These are phyloP conservation scores for Grallaria varia DNA, from an alignment of 2,113 vertebrate species.

Conservation along the genomic window DNA sequence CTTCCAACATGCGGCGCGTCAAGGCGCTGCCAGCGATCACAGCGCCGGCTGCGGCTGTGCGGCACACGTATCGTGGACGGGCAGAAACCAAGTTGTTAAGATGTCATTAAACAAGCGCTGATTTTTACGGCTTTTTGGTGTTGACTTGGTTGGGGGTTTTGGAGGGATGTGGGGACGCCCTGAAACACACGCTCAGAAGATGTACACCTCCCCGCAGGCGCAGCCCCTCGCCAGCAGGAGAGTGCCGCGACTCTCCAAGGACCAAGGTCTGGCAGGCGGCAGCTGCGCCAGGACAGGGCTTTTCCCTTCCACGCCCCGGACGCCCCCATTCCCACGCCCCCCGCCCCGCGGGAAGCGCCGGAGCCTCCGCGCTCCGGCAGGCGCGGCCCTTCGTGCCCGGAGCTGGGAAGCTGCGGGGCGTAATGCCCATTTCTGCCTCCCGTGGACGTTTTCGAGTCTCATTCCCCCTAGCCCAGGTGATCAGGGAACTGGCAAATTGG, in stretches of 20 bases:
- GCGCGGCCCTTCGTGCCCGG: fast-evolving
- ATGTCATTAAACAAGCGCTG: neutral
- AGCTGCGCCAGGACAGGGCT: neutral
- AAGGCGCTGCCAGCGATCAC: neutral
- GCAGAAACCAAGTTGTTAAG: neutral
- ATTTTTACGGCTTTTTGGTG: neutral
- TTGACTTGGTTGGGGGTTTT: neutral
- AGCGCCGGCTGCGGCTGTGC: neutral
- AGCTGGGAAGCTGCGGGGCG: fast-evolving
- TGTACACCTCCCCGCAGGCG: neutral
- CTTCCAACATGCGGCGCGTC: neutral
- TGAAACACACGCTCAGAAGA: neutral
- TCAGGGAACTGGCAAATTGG: neutral
- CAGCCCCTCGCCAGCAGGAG: neutral
- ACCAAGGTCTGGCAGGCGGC: too few relatives aligned
- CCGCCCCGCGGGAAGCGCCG: neutral
- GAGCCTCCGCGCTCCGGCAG: neutral
- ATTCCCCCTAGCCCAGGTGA: neutral
- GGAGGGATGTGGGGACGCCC: fast-evolving
- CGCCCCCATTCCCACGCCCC: neutral
- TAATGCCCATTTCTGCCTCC: neutral
- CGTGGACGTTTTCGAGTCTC: neutral
- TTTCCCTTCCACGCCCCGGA: neutral
- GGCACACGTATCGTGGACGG: fast-evolving
- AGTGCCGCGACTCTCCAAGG: too few relatives aligned